phyloP scores from a whole-genome alignment of 2,888 invertebrate species.

The Emesis castigata region DNA sequence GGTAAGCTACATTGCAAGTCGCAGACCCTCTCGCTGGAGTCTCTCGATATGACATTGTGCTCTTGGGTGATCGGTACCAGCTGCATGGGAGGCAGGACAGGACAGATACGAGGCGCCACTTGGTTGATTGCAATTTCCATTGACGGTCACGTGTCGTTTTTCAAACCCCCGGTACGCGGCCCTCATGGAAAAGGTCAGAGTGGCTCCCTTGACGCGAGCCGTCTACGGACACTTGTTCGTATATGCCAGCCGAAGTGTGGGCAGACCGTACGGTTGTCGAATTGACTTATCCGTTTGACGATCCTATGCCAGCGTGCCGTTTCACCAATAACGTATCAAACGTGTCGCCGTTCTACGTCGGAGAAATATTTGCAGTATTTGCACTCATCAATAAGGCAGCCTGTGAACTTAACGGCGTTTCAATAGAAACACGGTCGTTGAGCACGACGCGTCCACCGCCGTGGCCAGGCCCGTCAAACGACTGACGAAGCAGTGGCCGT shows the following conservation, averaged over 20 bases:
- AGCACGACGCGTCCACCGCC: background rate
- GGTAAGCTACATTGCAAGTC: background rate
- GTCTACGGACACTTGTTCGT: too few relatives aligned
- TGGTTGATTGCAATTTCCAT: background rate
- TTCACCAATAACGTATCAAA: background rate
- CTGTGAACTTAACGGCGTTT: background rate
- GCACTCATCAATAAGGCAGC: too few relatives aligned
- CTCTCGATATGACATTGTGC: background rate
- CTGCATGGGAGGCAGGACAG: too few relatives aligned
- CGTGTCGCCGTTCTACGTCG: background rate
- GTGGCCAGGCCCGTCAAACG: background rate
- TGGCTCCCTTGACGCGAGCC: background rate
- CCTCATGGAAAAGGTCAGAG: background rate
- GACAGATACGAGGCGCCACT: background rate
- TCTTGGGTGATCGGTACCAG: too few relatives aligned
- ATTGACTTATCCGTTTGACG: background rate
- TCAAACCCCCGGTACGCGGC: background rate
- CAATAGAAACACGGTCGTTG: background rate
- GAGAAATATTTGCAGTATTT: too few relatives aligned
- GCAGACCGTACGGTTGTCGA: background rate
- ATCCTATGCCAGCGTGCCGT: background rate
- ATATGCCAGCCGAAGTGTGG: too few relatives aligned
- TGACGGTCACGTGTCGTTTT: background rate
- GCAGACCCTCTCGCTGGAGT: background rate
- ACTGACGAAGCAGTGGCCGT: background rate